phyloP scores from a whole-genome alignment of 1,140 invertebrate genomes.

The Archivesica marissinica region DNA sequence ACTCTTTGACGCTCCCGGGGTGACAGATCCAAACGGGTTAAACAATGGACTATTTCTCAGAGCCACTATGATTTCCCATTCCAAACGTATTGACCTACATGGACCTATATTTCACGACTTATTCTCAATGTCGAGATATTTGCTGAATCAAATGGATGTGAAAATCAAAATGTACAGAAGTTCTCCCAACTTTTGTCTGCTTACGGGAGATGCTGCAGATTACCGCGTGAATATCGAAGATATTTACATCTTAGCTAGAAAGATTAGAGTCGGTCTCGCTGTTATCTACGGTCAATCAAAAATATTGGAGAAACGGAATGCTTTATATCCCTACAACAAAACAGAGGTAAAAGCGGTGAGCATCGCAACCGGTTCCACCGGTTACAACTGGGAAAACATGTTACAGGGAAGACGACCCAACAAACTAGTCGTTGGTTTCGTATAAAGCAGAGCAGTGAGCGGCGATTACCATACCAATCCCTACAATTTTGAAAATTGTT shows the following conservation, averaged over 20 bases:
- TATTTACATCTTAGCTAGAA: constrained; percentile 25
- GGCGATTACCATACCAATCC: constrained; percentile 50
- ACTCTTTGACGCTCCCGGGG: not conserved
- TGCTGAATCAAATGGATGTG: constrained; percentile 49
- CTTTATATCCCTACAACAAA: constrained; percentile 39
- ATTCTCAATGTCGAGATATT: constrained; percentile 4
- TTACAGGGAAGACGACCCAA: constrained; percentile 44
- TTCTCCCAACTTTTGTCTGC: not conserved
- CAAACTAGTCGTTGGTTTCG: constrained; percentile 18
- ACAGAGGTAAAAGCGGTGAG: constrained; percentile 9
- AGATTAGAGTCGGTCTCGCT: constrained; percentile 1
- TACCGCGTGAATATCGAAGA: constrained; percentile 38
- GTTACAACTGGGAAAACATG: constrained; percentile 52
- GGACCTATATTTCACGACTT: constrained; percentile 54
- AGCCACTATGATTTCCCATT: not conserved
- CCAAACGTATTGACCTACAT: constrained; percentile 30
- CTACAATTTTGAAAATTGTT: constrained; percentile 50
- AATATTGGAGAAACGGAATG: constrained; percentile 37
- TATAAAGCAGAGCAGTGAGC: not conserved
- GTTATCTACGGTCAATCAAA: constrained; percentile 35
- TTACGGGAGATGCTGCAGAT: constrained; percentile 7
- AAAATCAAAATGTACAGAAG: constrained; percentile 27
- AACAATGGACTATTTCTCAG: not conserved
- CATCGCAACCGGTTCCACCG: constrained; percentile 31
- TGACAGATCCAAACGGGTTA: not conserved